Evolutionary conservation across 30 jellyfish, hydroid and myxozoan species (phyloP).

Genomic region (Morbakka virulenta): DNA sequence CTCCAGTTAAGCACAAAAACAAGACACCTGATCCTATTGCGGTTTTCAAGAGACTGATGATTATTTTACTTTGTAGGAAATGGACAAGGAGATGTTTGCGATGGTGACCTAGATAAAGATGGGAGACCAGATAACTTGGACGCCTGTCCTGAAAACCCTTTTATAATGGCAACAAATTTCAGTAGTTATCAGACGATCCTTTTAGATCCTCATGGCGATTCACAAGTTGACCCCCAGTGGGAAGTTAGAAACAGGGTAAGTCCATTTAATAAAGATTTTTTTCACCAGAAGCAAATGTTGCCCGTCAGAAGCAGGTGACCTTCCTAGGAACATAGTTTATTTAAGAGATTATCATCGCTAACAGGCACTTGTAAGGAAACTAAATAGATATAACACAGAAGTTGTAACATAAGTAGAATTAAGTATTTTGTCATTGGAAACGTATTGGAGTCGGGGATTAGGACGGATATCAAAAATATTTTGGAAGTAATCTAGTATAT

Average conservation of each 20-base stretch:
- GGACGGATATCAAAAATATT: too few relatives aligned
- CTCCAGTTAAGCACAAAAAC: background rate
- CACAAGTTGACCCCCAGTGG: conserved; percentile 98
- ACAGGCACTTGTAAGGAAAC: too few relatives aligned
- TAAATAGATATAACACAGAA: too few relatives aligned
- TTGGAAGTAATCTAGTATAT: too few relatives aligned
- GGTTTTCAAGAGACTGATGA: background rate
- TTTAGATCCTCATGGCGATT: conserved; percentile 91
- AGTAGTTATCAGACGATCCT: conserved; percentile 57
- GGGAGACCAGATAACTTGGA: conserved; percentile 44
- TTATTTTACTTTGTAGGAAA: conserved; percentile 47
- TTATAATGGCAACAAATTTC: conserved; percentile 67
- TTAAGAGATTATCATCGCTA: too few relatives aligned
- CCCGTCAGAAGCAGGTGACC: too few relatives aligned
- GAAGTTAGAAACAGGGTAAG: conserved; percentile 65
- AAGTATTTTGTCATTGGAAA: too few relatives aligned
- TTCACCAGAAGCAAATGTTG: background rate
- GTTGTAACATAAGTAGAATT: too few relatives aligned
- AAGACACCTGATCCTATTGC: too few relatives aligned
- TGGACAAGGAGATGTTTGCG: conserved; percentile 95
- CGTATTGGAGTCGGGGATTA: too few relatives aligned
- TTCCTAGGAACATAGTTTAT: too few relatives aligned
- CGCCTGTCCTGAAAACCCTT: conserved; percentile 84
- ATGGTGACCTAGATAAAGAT: conserved; percentile 68
- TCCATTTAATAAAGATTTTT: background rate